phyloP scores from a whole-genome alignment of 1,140 invertebrate species.

The Hylyphantes graminicola region DNA sequence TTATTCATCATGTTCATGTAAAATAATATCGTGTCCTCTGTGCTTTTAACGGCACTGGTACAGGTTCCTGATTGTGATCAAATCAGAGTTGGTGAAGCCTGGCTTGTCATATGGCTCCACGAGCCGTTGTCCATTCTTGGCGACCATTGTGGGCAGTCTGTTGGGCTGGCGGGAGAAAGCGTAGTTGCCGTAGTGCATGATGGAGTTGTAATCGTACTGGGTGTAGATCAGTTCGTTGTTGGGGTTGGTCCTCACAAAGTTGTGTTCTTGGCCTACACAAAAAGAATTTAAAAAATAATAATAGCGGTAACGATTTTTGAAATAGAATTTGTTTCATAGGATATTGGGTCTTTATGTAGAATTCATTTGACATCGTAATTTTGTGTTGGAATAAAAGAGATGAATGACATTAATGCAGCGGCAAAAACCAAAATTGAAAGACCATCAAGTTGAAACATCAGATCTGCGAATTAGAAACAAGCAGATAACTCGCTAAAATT shows the following conservation, averaged over 20 bases:
- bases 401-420: too few relatives aligned
- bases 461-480: too few relatives aligned
- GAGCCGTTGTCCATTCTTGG: slow-evolving; percentile 57
- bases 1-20: too few relatives aligned
- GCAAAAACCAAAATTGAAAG: too few relatives aligned
- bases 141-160: slow-evolving; percentile 64
- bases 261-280: slow-evolving; percentile 3
- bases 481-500: too few relatives aligned
- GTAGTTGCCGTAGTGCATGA: slow-evolving; percentile 68
- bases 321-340: too few relatives aligned
- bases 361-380: too few relatives aligned
- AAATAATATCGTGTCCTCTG: too few relatives aligned
- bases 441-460: too few relatives aligned
- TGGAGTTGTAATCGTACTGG: slow-evolving; percentile 66
- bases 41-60: slow-evolving; percentile 63
- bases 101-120: slow-evolving; percentile 35
- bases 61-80: slow-evolving; percentile 63
- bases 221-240: background rate
- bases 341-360: too few relatives aligned
- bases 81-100: slow-evolving; percentile 5
- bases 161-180: slow-evolving; percentile 64
- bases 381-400: too few relatives aligned
- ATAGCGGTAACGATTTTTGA: too few relatives aligned
- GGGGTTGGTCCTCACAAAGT: background rate
- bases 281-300: background rate